A percentile compares a stretch with the other conserved stretches of the same genome.
These are phyloP conservation scores for Auanema freiburgensis DNA, from an alignment of 2,888 invertebrate species.

Conservation along the genomic window DNA sequence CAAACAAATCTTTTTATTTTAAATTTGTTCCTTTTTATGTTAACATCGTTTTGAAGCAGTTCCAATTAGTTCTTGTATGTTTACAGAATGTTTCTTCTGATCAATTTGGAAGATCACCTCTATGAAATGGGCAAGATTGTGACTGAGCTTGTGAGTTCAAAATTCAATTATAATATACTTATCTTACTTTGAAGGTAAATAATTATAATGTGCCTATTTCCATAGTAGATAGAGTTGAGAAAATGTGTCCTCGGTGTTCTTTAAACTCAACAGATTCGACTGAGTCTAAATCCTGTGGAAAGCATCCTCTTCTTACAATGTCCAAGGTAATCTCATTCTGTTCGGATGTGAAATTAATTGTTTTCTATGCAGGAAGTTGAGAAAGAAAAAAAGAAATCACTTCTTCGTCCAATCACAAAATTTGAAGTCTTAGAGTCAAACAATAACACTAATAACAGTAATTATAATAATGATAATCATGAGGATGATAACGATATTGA, in stretches of 20 bases:
- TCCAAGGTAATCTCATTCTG: not conserved
- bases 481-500: too few relatives aligned
- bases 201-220: slow-evolving; percentile 33
- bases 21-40: too few relatives aligned
- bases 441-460: too few relatives aligned
- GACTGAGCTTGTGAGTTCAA: slow-evolving; percentile 25
- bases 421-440: too few relatives aligned
- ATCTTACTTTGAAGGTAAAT: slow-evolving; percentile 22
- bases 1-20: too few relatives aligned
- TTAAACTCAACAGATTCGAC: not conserved
- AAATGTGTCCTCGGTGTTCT: slow-evolving; percentile 33
- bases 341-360: not conserved
- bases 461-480: too few relatives aligned
- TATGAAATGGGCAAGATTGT: slow-evolving; percentile 28
- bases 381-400: too few relatives aligned
- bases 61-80: too few relatives aligned
- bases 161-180: not conserved
- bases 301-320: not conserved
- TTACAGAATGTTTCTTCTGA: slow-evolving; percentile 26
- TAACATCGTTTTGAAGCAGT: too few relatives aligned
- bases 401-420: too few relatives aligned
- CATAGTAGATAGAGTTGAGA: slow-evolving; percentile 29
- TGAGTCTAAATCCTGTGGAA: too few relatives aligned
- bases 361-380: too few relatives aligned
- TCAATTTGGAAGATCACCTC: slow-evolving; percentile 33